These are phyloP conservation scores for Monomorium pharaonis DNA, from an alignment of 1,140 invertebrate species.

Conservation along the genomic window DNA sequence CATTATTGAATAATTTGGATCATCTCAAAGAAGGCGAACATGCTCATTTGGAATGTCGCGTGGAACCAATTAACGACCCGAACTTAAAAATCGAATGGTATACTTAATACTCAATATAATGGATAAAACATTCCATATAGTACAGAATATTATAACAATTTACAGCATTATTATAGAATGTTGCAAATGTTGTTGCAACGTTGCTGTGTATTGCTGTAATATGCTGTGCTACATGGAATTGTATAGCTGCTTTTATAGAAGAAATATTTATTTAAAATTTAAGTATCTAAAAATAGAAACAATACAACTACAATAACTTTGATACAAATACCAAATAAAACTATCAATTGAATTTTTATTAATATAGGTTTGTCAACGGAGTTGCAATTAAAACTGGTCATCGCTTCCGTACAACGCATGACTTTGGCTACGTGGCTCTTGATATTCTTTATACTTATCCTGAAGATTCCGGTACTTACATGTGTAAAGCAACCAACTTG, in stretches of 20 bases:
- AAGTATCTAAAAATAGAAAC: not conserved
- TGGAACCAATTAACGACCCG: constrained; percentile 98
- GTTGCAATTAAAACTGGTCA: constrained; percentile 88
- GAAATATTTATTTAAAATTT: constrained; percentile 15
- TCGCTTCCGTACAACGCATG: constrained; percentile 95
- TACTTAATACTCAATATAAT: constrained; percentile 71
- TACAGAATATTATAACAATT: too few relatives aligned
- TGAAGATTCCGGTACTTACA: constrained; percentile 97
- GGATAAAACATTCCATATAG: too few relatives aligned
- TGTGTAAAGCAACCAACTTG: constrained; percentile 96
- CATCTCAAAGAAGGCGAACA: constrained; percentile 96
- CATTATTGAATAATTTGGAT: constrained; percentile 93
- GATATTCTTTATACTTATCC: constrained; percentile 97
- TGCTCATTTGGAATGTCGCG: constrained; percentile 97
- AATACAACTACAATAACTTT: not conserved
- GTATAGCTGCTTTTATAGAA: constrained; percentile 85
- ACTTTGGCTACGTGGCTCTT: constrained; percentile 98
- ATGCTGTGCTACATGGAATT: not conserved
- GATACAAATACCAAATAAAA: not conserved
- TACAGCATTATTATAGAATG: too few relatives aligned
- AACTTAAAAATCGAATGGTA: constrained; percentile 98
- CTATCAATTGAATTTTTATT: not conserved
- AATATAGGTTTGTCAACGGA: constrained; percentile 82
- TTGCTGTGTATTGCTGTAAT: not conserved
- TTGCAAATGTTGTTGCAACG: too few relatives aligned